Evolutionary conservation across 2,113 vertebrate species (phyloP), one percentile per base, ranked within the genome.

Genomic region (Ageneiosus marmoratus): DNA sequence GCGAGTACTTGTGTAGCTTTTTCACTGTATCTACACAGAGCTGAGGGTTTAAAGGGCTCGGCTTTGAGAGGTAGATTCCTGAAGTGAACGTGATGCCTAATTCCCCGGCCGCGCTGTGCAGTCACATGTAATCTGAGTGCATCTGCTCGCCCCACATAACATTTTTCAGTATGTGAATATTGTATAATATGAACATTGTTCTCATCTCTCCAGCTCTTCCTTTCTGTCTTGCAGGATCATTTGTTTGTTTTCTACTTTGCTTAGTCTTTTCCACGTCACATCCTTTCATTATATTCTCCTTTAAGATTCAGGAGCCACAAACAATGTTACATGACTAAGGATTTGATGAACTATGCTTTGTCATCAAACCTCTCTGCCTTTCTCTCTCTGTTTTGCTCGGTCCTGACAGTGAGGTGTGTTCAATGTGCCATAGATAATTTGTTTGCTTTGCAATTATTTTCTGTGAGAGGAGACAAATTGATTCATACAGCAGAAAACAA

Each of bases 361-460:
- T 58, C 63, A 69, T 78, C 62, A 80, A 81, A 76, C 16, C 29
- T 77, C 55, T 74, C 51, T 83, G 22, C 70, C 77, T 12, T n/a
- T n/a, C 70, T 65, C 60, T 53, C 77, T 80, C 50, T 87, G 79
- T 75, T 51, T 65, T 37, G n/a, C 77, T 78, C 7, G 51, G 78
- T 87, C 83, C 83, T 70, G 46, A 92, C 94, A 90, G 89, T 92
- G 95, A 95, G 94, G 92, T 89, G 91, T 90, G 93, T 89, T 94
- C 95, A 95, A 94, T 93, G 95, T 97, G 94, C 93, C 93, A 93
- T 91, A 91, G 89, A 91, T 97, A 95, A 98, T 97, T 95, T 97
- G 97, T 97, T 97, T 97, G 96, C 95, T 98, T 97, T 97, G 95
- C 95, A 94, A 97, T 98, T 98, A 96, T 96, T 96, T 97, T 97